These are phyloP conservation scores for Drosophila kikkawai DNA, from an alignment of 1,140 invertebrate genomes.

Conservation along the genomic window DNA sequence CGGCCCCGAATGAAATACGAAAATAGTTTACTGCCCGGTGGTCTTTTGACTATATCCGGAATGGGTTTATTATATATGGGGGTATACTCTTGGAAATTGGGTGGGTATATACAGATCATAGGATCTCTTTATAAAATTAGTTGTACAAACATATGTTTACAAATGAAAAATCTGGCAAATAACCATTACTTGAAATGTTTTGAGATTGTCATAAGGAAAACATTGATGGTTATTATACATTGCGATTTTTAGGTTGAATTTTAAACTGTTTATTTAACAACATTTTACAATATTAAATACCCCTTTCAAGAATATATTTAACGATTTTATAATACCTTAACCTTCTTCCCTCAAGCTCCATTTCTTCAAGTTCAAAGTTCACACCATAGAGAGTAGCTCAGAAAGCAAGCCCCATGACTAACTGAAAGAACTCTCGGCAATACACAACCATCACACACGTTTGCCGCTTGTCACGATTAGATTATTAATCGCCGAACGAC, in stretches of 20 bases:
- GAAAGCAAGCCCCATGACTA: conserved; percentile 26
- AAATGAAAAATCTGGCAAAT: no score
- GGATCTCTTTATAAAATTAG: background rate
- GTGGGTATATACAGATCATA: background rate
- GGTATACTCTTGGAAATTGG: background rate
- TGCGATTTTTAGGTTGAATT: background rate
- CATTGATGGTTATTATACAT: background rate
- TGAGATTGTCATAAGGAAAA: background rate
- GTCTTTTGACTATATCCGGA: conserved; percentile 3
- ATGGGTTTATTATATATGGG: background rate
- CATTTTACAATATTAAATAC: background rate
- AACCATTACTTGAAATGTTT: background rate
- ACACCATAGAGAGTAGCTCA: background rate
- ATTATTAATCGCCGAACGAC: conserved; percentile 51
- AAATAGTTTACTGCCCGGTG: conserved; percentile 33
- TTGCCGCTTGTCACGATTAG: conserved; percentile 58
- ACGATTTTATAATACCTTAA: background rate
- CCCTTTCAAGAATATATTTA: background rate
- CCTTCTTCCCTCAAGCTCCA: background rate
- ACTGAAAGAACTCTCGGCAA: conserved; percentile 17
- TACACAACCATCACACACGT: conserved; percentile 33
- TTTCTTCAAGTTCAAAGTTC: conserved; percentile 21
- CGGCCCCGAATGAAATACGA: conserved; percentile 13
- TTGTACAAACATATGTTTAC: background rate
- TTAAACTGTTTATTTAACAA: background rate